Conservation (phyloP, 2,113 vertebrate species). For the Cisticola juncidis region DNA sequence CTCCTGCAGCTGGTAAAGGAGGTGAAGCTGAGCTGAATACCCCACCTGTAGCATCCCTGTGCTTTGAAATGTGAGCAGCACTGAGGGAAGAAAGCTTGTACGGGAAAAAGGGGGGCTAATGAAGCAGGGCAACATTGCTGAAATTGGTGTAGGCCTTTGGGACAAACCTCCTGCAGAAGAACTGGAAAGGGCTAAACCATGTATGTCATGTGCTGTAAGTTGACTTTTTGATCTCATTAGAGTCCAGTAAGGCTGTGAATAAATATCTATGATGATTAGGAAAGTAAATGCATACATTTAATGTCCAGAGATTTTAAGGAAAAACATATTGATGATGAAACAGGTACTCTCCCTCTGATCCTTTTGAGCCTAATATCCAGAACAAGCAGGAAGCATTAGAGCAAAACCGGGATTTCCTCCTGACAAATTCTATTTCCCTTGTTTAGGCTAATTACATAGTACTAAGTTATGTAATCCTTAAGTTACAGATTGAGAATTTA, state of each 20-base stretch:
- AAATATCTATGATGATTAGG: not conserved
- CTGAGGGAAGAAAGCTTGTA: not conserved
- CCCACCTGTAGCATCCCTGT: not conserved
- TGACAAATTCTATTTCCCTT: not conserved
- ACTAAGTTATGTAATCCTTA: not conserved
- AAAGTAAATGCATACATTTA: not conserved
- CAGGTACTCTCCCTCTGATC: not conserved
- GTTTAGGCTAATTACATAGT: not conserved
- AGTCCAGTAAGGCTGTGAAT: not conserved
- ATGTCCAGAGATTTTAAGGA: not conserved
- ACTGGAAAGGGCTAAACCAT: rapidly evolving
- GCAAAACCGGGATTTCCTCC: slow-evolving; percentile 47
- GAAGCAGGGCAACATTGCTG: not conserved
- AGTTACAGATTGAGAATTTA: not conserved
- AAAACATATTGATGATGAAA: not conserved
- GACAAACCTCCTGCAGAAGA: not conserved
- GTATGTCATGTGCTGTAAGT: not conserved
- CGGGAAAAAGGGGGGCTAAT: not conserved
- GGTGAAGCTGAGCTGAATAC: not conserved
- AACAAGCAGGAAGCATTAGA: slow-evolving; percentile 28
- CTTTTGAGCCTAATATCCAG: not conserved
- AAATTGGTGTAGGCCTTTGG: not conserved
- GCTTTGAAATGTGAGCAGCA: not conserved
- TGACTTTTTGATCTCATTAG: not conserved
- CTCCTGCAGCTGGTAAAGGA: not conserved